Base-by-base conservation (phyloP, 1,140 invertebrate species). In the Drosophila setifemur region DNA sequence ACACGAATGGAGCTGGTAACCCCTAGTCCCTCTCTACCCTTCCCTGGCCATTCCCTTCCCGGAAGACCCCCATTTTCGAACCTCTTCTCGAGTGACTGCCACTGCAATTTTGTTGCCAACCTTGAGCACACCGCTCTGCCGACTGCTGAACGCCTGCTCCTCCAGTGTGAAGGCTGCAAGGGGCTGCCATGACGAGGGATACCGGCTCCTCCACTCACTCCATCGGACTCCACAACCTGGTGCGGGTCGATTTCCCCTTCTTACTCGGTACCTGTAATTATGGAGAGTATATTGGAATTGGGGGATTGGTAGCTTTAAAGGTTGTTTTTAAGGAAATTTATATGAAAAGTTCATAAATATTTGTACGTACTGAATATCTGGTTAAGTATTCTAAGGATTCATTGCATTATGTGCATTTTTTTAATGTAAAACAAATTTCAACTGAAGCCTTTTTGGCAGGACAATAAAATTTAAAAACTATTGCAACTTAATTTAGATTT, bases 61-160 rank as follows among this genome's bases (percentile, higher is more conserved):
- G 1, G 18, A 19, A 28, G n/a, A n/a, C n/a, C n/a, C 12, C 31
- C 54, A 35, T 8, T 50, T 0, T 6, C 12, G 6, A 14, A 25
- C 9, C 16, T 18, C 12, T 21, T 29, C 61, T 25, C 39, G 48
- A 55, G 49, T 57, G 54, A 52, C 74, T 67, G 61, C 19, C 43
- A 43, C 29, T 69, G 66, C 37, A 58, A 77, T 72, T 70, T 78
- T 77, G 74, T 78, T 72, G 74, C 73, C 55, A 64, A 67, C 78
- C 78, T 70, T 77, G 78, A 76, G 77, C 55, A 66, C 50, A 19
- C 45, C 23, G 23, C 43, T 44, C 21, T 60, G 31, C 23, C 49
- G 31, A 21, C 35, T 64, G 25, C 79, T 78, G 78, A 23, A 50
- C 78, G 64, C 70, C 78, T 79, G 78, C 44, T 74, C 43, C 11